Evolutionary conservation across 2,113 vertebrate genomes (phyloP), one percentile per base, ranked within the genome.

Genomic region (Phylloscopus whistleri): DNA sequence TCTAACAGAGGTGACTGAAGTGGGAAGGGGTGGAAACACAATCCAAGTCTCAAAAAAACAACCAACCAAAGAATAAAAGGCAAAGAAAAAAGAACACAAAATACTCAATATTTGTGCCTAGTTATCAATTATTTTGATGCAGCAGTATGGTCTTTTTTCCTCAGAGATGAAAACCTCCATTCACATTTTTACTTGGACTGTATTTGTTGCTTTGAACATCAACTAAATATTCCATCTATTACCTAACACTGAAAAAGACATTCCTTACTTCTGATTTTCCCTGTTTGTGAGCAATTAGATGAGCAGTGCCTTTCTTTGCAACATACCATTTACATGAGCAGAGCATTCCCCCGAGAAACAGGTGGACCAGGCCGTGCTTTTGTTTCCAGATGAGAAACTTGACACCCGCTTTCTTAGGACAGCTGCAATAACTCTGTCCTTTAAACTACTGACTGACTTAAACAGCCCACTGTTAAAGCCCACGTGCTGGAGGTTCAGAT

Each of bases 361-460:
- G 95, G 94, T 95, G 95, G 87, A 53, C 67, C 35, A 28, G 90
- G 55, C 63, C 33, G 46, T 0, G 39, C 94, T 95, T 95, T 95
- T 94, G 93, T 97, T 95, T 77, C 93, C 79, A 66, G 70, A 62
- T 51, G 51, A 86, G 96, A 88, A 94, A 97, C 59, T 31, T 9
- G 35, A 95, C 46, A 85, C 63, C 35, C 0, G 3, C 63, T 91
- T 93, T 88, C 90, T 80, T 74, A 58, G 0, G 87, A 93, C 94
- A 95, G 87, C 91, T 96, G 94, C 87, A 83, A 33, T 28, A 85
- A 83, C 84, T 27, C 59, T 8, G 23, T 58, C 62, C 86, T 81
- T 91, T 28, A 87, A 66, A 51, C 35, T 8, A 48, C 33, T 20
- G 66, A 55, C 68, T 28, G 70, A 46, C 75, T 94, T 6, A 22